Evolutionary conservation across 2,888 invertebrate species (phyloP).

Genomic region (Pasiphila rectangulata): DNA sequence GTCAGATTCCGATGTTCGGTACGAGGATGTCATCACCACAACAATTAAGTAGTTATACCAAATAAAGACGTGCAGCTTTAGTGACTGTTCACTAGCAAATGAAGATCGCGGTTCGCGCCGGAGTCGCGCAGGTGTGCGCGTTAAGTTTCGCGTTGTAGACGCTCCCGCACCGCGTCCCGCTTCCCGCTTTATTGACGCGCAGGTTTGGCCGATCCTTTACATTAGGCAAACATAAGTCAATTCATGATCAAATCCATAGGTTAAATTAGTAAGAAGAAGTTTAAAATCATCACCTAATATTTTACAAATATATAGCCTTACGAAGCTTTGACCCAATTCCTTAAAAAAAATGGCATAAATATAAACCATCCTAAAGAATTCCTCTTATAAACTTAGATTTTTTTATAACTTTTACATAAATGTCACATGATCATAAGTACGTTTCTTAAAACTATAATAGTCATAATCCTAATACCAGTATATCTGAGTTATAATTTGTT

Average conservation of each 20-base stretch:
- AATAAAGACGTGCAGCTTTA: too few species aligned
- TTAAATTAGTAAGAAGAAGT: not conserved
- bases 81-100: too few species aligned
- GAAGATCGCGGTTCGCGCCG: too few species aligned
- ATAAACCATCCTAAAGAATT: not conserved
- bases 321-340: not conserved
- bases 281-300: too few species aligned
- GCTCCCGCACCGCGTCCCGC: too few species aligned
- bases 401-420: not conserved
- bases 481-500: not conserved
- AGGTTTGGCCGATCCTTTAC: not conserved
- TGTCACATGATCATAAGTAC: slow-evolving; percentile 32
- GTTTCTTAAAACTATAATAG: slow-evolving; percentile 16
- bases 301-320: not conserved
- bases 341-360: not conserved
- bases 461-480: not conserved
- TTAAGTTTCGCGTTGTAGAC: too few species aligned
- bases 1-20: too few species aligned
- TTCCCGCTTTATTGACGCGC: too few species aligned
- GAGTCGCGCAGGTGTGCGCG: too few species aligned
- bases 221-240: slow-evolving; percentile 34
- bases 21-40: too few species aligned
- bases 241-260: slow-evolving; percentile 38
- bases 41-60: too few species aligned
- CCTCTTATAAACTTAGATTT: not conserved